phyloP scores from a whole-genome alignment of 2,797 vertebrate genomes.

The Anabacerthia variegaticeps region DNA sequence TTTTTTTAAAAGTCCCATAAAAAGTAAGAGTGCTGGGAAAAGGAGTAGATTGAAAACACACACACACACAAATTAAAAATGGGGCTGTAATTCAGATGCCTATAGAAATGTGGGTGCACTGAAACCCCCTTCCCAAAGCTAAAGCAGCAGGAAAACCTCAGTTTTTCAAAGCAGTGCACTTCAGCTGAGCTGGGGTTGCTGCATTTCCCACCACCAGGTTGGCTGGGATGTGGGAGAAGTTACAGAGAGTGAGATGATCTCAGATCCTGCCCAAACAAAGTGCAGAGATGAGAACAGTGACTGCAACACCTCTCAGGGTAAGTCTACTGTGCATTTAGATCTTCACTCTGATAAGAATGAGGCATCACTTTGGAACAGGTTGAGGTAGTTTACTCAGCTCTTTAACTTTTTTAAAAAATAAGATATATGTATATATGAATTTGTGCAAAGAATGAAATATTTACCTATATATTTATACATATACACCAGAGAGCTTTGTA shows the following conservation, averaged over 20 bases:
- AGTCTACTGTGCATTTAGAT: background rate
- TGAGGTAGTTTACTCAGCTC: background rate
- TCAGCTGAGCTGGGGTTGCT: background rate
- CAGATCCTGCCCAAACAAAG: fast-evolving
- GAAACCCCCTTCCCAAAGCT: background rate
- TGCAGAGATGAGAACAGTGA: background rate
- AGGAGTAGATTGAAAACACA: background rate
- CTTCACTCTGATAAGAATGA: background rate
- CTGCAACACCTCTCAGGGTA: background rate
- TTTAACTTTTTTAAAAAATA: no score
- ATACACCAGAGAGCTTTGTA: background rate
- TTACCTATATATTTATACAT: background rate
- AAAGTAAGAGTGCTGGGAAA: background rate
- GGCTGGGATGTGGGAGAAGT: background rate
- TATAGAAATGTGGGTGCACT: background rate
- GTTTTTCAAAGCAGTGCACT: background rate
- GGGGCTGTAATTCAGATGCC: background rate
- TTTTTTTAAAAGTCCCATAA: background rate
- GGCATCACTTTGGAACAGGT: background rate
- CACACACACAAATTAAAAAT: background rate
- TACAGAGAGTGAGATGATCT: background rate
- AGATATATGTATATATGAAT: background rate
- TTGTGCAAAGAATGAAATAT: background rate
- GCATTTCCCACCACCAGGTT: background rate
- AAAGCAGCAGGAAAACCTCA: background rate